Base-by-base conservation (phyloP, 2,113 vertebrate genomes). In the Lanius ludovicianus region DNA sequence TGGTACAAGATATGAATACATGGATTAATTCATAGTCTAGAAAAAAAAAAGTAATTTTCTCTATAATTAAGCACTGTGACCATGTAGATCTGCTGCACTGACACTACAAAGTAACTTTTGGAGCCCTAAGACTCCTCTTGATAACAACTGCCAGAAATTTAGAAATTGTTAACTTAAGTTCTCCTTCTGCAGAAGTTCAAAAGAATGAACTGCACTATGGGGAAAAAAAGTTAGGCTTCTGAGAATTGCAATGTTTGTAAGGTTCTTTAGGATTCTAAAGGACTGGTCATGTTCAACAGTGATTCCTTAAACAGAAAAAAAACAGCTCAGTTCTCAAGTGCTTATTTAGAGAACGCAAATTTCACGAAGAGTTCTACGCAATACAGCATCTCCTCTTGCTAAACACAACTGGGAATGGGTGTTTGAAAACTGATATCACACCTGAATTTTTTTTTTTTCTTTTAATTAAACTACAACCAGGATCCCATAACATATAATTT, bases 391-490 rank as follows among this genome's bases (percentile, higher is more conserved):
- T 57, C 80, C 39, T 81, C 96, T 85, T 89, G 27, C 41, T 90
- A 79, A 94, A 90, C 35, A 76, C 68, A 92, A 83, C 7, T 91
- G 68, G 39, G 97, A 98, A 94, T 39, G 57, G 31, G 19, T 50
- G 87, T 73, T 84, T 89, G 89, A 96, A 96, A 97, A 87, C 68
- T n/a, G 75, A 80, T 78, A 78, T 67, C 63, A 90, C 80, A 95
- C 84, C 77, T 91, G 82, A 95, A 93, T 73, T 96, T 64, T 89
- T 56, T 96, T 89, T 76, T 93, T 93, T 81, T 87, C 93, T 95
- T 96, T 95, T 55, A 95, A 97, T 97, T 97, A 96, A 93, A 96
- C 82, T 96, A 97, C 97, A 95, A 52, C 78, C 93, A 96, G 88
- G 84, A 95, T 96, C 87, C 81, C 62, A 55, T 92, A 96, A 91